Base-by-base conservation (phyloP, 2,113 vertebrate species). In the Dipodomys merriami region DNA sequence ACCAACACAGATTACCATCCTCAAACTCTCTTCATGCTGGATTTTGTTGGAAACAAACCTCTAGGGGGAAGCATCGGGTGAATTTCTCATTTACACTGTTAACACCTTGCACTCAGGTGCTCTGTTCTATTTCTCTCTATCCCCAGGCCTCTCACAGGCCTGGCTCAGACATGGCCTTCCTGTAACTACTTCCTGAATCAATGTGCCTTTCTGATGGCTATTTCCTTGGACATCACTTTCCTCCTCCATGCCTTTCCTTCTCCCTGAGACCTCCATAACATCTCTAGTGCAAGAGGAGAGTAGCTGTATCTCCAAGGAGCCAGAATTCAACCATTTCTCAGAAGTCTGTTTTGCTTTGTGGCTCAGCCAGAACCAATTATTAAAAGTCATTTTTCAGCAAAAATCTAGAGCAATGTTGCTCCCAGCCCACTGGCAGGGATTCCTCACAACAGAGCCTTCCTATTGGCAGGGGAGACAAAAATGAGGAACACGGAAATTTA, bases 401-500 rank as follows among this genome's bases (percentile, higher is more conserved):
- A 57, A 96, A 95, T 96, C 91, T 86, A 88, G 69, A 94, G 90
- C 91, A 84, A 13, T 64, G 84, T 85, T 84, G 85, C 90, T 94
- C 92, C 79, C 79, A 86, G 79, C 77, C 79, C 73, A 92, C 92
- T 95, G 88, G 72, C 95, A 97, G 76, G 79, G 88, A 93, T 89
- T 88, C 27, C 82, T 95, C 71, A 86, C 94, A 93, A 97, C 95
- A 96, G 91, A 97, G 94, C 83, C 88, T 97, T 88, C 95, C 86
- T 91, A 91, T 71, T 91, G 33, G 90, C 96, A 95, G 76, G 83
- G 76, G 94, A 90, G 25, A 91, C 94, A 96, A 97, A 57, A 98
- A 98, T 98, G 97, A 97, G 97, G 97, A 98, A 97, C 86, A 85
- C 93, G 96, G 97, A 98, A 98, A 98, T 98, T 96, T 98, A 98